Percentiles rank a stretch among this genome's conserved stretches.
Conservation (phyloP, 2,797 vertebrate genomes). For the Bufotes viridis region DNA sequence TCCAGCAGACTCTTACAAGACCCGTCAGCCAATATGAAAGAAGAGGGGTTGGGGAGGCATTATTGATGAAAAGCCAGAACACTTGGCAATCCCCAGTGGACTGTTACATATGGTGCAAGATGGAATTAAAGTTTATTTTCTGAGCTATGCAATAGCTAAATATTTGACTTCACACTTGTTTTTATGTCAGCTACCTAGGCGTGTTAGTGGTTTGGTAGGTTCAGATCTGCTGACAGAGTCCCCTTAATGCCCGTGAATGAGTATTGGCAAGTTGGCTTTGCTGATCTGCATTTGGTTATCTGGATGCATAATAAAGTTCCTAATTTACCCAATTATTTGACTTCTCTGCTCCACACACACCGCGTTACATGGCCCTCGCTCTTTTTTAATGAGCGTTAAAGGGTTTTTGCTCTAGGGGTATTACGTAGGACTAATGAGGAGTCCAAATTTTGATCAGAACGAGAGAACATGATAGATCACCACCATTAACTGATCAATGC, state of each 20-base stretch:
- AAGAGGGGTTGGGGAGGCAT: too few species aligned
- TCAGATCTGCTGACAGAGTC: neutral
- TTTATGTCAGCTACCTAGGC: too few species aligned
- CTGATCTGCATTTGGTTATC: constrained; percentile 20
- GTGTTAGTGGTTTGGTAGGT: too few species aligned
- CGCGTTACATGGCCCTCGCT: neutral
- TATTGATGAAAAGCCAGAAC: too few species aligned
- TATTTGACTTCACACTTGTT: too few species aligned
- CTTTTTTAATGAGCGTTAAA: constrained; percentile 22
- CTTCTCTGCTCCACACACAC: neutral
- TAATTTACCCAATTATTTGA: constrained; percentile 44
- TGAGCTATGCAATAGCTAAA: too few species aligned
- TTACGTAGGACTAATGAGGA: constrained; percentile 34
- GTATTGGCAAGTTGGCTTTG: constrained; percentile 5
- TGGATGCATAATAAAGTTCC: constrained; percentile 30
- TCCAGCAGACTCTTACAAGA: too few species aligned
- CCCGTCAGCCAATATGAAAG: too few species aligned
- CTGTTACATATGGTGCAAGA: too few species aligned
- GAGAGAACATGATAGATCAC: constrained; percentile 36
- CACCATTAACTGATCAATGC: constrained; percentile 47
- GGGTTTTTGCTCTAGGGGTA: constrained; percentile 12
- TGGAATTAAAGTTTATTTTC: too few species aligned
- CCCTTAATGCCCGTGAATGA: neutral
- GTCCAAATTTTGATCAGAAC: neutral
- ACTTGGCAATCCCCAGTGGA: too few species aligned